Conservation (phyloP, 1,140 invertebrate species). For the Orussus abietinus region DNA sequence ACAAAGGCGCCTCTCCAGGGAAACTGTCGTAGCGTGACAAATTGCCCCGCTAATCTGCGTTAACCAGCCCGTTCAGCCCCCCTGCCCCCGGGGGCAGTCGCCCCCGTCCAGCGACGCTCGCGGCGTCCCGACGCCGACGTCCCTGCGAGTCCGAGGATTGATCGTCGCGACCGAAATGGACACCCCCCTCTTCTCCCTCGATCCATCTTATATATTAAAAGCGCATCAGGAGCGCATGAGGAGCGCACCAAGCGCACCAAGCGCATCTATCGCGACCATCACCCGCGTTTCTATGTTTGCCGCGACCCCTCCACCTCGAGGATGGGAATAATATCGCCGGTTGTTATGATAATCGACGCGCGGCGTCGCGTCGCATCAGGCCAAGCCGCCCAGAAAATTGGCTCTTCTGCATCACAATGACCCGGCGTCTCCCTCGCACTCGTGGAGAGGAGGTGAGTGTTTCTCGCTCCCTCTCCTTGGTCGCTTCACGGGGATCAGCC, state of each 20-base stretch:
- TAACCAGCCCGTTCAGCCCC: conserved; percentile 45
- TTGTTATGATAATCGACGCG: conserved; percentile 56
- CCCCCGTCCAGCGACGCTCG: no score
- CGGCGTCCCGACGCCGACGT: no score
- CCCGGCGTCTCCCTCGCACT: conserved; percentile 29
- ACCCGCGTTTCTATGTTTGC: conserved; percentile 2
- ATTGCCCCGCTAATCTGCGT: conserved; percentile 48
- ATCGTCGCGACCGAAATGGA: conserved; percentile 32
- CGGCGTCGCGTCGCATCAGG: conserved; percentile 49
- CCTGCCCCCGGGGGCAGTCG: no score
- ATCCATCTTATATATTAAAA: conserved; percentile 54
- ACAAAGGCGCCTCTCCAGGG: no score
- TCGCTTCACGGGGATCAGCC: no score
- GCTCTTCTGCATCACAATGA: conserved; percentile 56
- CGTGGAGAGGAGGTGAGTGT: no score
- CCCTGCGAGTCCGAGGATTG: no score
- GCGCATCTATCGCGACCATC: conserved; percentile 14
- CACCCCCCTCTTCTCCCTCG: conserved; percentile 27
- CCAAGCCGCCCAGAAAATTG: conserved; percentile 56
- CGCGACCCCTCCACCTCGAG: conserved; percentile 8
- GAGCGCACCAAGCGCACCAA: conserved; percentile 25
- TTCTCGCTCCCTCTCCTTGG: conserved; percentile 17
- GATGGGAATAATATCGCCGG: conserved; percentile 54
- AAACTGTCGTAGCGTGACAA: conserved; percentile 48
- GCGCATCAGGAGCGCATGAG: conserved; percentile 47